Evolutionary conservation across 2,113 vertebrate genomes (phyloP).

Genomic region (Brienomyrus longianalis): DNA sequence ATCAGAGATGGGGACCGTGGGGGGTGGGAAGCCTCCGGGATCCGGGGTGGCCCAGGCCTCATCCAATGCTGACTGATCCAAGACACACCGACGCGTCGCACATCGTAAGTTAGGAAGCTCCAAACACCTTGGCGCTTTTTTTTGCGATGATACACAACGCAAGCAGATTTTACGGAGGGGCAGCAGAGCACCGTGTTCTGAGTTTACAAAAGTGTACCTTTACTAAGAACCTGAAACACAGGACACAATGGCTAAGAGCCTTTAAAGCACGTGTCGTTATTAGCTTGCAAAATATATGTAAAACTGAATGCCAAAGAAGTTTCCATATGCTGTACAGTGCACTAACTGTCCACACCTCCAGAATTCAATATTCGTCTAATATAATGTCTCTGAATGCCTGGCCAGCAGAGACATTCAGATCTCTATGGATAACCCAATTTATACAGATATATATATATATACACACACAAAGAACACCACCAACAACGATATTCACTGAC

Average conservation of each 20-base stretch:
- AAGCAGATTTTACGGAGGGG: not conserved
- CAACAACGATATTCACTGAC: not conserved
- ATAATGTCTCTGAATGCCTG: no score
- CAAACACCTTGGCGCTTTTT: not conserved
- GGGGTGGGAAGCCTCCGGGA: conserved; percentile 54
- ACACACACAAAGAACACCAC: not conserved
- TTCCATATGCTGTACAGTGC: not conserved
- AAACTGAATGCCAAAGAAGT: not conserved
- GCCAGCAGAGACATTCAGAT: no score
- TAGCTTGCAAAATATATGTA: not conserved
- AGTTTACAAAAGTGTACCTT: not conserved
- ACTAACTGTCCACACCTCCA: not conserved
- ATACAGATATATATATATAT: no score
- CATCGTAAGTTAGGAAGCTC: not conserved
- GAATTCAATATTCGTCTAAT: no score
- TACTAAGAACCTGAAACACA: not conserved
- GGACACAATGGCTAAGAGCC: not conserved
- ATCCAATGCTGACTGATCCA: conserved; percentile 65
- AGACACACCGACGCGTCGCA: conserved; percentile 19
- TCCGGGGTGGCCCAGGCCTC: conserved; percentile 63
- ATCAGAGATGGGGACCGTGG: conserved; percentile 49
- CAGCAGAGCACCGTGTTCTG: not conserved
- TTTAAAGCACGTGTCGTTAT: not conserved
- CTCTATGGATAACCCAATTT: no score
- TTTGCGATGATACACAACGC: not conserved